Conservation (phyloP, 2,797 vertebrate species). For the Neosalanx taihuensis region DNA sequence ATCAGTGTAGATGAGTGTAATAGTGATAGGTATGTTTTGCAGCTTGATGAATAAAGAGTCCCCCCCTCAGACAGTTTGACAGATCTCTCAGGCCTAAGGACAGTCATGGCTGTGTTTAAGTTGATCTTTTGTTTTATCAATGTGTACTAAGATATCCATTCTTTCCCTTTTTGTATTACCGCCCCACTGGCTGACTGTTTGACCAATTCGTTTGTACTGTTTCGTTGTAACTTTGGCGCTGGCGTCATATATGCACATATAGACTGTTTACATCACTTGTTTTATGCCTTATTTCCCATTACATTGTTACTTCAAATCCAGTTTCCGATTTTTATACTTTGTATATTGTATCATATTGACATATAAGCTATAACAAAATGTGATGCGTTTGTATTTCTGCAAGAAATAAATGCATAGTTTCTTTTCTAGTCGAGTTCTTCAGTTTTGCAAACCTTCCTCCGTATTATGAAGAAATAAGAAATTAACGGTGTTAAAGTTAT, state of each 20-base stretch:
- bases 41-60: conserved; percentile 2
- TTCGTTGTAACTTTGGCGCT: conserved; percentile 81
- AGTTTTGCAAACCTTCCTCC: conserved; percentile 1
- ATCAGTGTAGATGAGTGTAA: conserved; percentile 27
- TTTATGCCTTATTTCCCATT: conserved; percentile 71
- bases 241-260: conserved; percentile 95
- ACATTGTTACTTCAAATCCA: conserved; percentile 86
- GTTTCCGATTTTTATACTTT: conserved; percentile 86
- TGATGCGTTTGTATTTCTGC: conserved; percentile 86
- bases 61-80: conserved; percentile 14
- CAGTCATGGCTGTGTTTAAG: conserved; percentile 21
- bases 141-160: conserved; percentile 36
- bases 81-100: conserved; percentile 25
- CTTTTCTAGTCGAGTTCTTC: conserved; percentile 40
- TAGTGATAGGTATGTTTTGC: conserved; percentile 16
- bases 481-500: too few relatives aligned
- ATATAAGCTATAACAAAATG: conserved; percentile 85
- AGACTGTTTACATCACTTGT: conserved; percentile 92
- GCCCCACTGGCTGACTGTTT: conserved; percentile 47
- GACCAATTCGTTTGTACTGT: conserved; percentile 38
- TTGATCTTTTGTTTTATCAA: conserved; percentile 12
- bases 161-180: conserved; percentile 35
- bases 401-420: conserved; percentile 78
- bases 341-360: conserved; percentile 86
- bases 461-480: too few relatives aligned